These are phyloP conservation scores for Ericerus pela DNA, from an alignment of 1,140 invertebrate species.

Conservation along the genomic window DNA sequence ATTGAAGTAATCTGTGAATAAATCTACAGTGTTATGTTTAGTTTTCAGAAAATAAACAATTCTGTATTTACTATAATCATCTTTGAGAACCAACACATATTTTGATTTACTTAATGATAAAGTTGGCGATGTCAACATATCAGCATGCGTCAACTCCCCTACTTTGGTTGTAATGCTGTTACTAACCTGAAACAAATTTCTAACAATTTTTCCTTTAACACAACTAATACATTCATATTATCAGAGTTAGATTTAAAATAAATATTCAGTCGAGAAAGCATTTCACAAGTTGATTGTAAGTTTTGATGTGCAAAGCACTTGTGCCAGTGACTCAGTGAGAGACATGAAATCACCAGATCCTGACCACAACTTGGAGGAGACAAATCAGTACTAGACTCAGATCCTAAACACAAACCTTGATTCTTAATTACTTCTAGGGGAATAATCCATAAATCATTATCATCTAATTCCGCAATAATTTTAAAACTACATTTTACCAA, in stretches of 20 bases:
- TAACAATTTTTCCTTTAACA: not conserved
- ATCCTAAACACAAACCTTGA: no score
- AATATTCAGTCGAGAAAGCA: not conserved
- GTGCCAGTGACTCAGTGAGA: not conserved
- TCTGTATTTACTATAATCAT: slow-evolving; percentile 18
- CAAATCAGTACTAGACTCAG: not conserved
- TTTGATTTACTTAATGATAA: slow-evolving; percentile 12
- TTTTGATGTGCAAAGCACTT: not conserved
- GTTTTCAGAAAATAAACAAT: slow-evolving; percentile 20
- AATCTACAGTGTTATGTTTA: slow-evolving; percentile 18
- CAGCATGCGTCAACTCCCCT: not conserved
- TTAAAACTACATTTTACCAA: not conserved
- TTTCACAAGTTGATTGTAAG: not conserved
- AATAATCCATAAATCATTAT: not conserved
- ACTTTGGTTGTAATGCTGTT: not conserved
- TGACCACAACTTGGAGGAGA: not conserved
- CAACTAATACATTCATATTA: not conserved
- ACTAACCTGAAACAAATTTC: not conserved
- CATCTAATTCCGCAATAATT: not conserved
- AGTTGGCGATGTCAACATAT: not conserved
- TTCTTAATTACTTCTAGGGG: no score
- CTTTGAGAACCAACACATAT: slow-evolving; percentile 15
- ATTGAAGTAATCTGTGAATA: slow-evolving; percentile 13
- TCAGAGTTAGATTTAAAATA: not conserved
- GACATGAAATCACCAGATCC: not conserved